phyloP scores from a whole-genome alignment of 2,113 vertebrate genomes.

The Bufo bufo region DNA sequence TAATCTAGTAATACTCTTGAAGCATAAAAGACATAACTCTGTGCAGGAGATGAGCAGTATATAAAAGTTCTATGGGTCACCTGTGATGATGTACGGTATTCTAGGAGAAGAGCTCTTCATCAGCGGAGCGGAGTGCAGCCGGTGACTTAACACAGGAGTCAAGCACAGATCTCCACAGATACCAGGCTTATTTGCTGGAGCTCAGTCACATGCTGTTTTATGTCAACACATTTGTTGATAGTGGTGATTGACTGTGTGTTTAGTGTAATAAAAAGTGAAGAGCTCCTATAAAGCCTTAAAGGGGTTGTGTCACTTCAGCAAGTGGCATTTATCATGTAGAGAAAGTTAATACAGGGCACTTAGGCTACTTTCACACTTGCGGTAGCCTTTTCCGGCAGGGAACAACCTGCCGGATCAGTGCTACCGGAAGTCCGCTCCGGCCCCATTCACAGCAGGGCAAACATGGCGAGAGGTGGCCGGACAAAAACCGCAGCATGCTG shows the following conservation, averaged over 20 bases:
- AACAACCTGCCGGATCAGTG: too few species aligned
- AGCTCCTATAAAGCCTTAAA: background rate
- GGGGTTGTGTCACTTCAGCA: too few species aligned
- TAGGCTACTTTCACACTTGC: too few species aligned
- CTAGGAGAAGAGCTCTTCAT: background rate
- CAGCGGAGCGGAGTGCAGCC: background rate
- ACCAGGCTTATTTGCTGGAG: background rate
- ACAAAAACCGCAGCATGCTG: too few species aligned
- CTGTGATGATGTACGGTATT: background rate
- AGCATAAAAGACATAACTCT: too few species aligned
- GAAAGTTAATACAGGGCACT: too few species aligned
- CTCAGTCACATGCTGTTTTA: conserved; percentile 21
- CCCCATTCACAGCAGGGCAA: too few species aligned
- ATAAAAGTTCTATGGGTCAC: background rate
- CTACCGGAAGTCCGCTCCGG: too few species aligned
- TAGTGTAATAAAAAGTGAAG: conserved; percentile 28
- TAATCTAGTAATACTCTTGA: too few species aligned
- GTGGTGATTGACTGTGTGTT: conserved; percentile 23
- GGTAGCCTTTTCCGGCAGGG: too few species aligned
- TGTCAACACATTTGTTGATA: conserved; percentile 42
- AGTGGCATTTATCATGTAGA: too few species aligned
- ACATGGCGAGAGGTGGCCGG: too few species aligned
- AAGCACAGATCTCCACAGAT: conserved; percentile 5
- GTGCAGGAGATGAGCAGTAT: background rate
- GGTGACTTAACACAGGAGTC: conserved; percentile 7